Evolutionary conservation across 2,888 invertebrate species (phyloP).

Genomic region (Phortica okadai): DNA sequence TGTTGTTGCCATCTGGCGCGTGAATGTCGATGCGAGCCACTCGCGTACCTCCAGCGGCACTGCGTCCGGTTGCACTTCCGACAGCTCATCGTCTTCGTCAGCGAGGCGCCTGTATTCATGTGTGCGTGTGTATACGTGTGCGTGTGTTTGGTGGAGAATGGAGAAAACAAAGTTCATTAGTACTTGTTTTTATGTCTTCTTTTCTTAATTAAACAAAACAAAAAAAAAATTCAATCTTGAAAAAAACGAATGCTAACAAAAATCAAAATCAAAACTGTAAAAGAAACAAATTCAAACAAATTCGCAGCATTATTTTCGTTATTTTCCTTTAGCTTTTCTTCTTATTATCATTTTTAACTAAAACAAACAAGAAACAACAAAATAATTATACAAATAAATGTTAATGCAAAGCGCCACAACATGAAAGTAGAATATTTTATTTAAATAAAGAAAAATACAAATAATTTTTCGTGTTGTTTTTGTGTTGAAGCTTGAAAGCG

Average conservation of each 20-base stretch:
- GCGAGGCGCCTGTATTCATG: constrained; percentile 82
- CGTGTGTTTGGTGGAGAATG: constrained; percentile 3
- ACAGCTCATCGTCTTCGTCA: constrained; percentile 96
- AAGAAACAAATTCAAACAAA: constrained; percentile 20
- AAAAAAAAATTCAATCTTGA: constrained; percentile 36
- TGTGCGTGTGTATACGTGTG: neutral
- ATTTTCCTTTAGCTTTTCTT: neutral
- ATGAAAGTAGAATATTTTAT: neutral
- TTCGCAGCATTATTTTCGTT: neutral
- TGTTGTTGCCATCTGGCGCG: constrained; percentile 89
- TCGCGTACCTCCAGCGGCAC: constrained; percentile 97
- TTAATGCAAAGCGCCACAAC: constrained; percentile 10
- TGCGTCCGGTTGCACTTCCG: constrained; percentile 96
- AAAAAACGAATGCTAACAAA: constrained; percentile 39
- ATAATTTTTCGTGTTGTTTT: neutral
- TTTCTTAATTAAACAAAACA: constrained; percentile 18
- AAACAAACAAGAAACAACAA: constrained; percentile 23
- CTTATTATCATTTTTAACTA: neutral
- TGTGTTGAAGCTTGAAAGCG: neutral
- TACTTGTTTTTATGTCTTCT: constrained; percentile 18
- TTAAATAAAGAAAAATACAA: constrained; percentile 9
- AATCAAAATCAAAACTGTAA: constrained; percentile 21
- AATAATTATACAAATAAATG: neutral
- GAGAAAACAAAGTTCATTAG: constrained; percentile 49
- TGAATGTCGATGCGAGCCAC: constrained; percentile 97